Evolutionary conservation across 1,140 invertebrate genomes (phyloP), one percentile per base, ranked within the genome.

Genomic region (Cydia splendana): DNA sequence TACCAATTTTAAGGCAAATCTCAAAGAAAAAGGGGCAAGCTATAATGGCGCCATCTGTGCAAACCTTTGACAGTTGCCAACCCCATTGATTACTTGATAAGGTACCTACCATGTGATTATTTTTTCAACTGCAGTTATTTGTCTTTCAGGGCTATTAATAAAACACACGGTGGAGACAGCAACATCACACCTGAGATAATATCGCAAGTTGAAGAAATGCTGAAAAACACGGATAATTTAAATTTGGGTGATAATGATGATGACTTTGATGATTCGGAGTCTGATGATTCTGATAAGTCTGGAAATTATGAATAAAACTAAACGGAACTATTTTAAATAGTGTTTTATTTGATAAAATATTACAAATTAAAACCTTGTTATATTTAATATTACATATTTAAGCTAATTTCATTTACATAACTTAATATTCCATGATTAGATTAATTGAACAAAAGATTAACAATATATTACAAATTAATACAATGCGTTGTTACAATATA

Each of bases 141-240:
- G n/a, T 75, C 77, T 91, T 89, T 15, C 82, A 92, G 91, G 71
- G 81, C 81, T 51, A 76, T 91, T 24, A 89, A 87, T 38, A 92
- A 87, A 79, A 78, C 87, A 79, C 78, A 86, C 79, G 82, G 78
- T 77, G 85, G 74, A 79, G 78, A 83, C 74, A 67, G 83, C 67
- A 82, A 80, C 76, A 30, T 81, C 13, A 77, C 83, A 57, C 62
- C 79, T n/a, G 82, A 79, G 62, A 42, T 80, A 10, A 78, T 69
- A 24, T 45, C 76, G 69, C 77, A 84, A 65, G 81, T 90, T 78
- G 86, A 88, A 75, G 81, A 83, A n/a, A 53, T 91, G 30, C 67
- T 90, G 30, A 74, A 69, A 75, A 81, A 87, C 75, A 83, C 90
- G 48, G 85, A 87, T 34, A 86, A 85, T 75, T 78, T 85, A 30